Percentiles rank a stretch among this genome's conserved stretches.
These are phyloP conservation scores for Siniperca undulata DNA, from an alignment of 2,797 vertebrate genomes.

Conservation along the genomic window DNA sequence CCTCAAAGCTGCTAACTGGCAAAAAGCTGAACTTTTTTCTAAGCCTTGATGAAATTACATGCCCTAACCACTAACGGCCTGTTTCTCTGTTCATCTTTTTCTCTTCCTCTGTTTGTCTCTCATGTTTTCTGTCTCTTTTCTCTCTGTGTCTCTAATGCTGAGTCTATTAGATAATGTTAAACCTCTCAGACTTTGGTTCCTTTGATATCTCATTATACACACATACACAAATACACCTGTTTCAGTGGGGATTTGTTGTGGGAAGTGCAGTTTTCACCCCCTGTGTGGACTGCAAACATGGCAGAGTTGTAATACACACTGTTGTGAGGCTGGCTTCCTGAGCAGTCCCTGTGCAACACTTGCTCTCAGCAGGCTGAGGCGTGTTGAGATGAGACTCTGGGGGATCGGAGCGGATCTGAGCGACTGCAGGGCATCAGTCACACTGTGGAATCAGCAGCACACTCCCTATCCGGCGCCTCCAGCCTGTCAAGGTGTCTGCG, in stretches of 20 bases:
- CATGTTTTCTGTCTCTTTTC: background rate
- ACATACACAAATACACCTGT: background rate
- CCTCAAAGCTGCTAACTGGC: background rate
- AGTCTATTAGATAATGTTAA: background rate
- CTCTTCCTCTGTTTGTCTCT: background rate
- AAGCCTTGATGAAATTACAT: background rate
- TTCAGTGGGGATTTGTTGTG: constrained; percentile 17
- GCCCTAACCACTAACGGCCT: background rate
- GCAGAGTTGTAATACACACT: constrained; percentile 24
- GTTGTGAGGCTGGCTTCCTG: background rate
- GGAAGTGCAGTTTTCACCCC: constrained; percentile 6
- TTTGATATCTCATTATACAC: background rate
- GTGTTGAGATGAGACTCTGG: constrained; percentile 54
- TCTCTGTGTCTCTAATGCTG: background rate
- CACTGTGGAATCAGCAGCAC: constrained; percentile 52
- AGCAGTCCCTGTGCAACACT: constrained; percentile 27
- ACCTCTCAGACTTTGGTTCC: background rate
- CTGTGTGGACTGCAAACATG: constrained; percentile 6
- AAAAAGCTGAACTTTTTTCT: background rate
- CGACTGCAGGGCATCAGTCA: constrained; percentile 51
- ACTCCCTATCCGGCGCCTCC: constrained; percentile 35
- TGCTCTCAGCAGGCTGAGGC: constrained; percentile 45
- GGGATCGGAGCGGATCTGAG: constrained; percentile 40
- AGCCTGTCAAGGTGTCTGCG: constrained; percentile 57
- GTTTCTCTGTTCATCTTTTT: background rate